Percentiles rank a stretch among this genome's conserved stretches.
These are phyloP conservation scores for Fundulus diaphanus DNA, from an alignment of 2,797 vertebrate genomes.

Conservation along the genomic window DNA sequence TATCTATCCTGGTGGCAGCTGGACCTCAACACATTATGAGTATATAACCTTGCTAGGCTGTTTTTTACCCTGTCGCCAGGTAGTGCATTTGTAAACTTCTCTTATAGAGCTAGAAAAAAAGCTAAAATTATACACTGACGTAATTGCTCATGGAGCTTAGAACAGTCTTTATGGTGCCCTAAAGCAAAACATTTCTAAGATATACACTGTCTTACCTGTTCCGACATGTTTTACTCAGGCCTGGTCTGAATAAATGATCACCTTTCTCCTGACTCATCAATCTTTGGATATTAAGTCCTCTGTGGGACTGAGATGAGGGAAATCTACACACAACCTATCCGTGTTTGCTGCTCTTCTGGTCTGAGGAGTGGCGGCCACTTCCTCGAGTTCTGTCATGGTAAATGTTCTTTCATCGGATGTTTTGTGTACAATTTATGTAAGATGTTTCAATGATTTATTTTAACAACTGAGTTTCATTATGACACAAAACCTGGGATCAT, in stretches of 20 bases:
- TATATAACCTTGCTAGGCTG: not conserved
- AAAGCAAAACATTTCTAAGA: no score
- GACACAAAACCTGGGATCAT: not conserved
- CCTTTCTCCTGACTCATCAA: no score
- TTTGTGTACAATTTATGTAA: not conserved
- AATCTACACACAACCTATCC: not conserved
- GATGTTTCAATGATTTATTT: not conserved
- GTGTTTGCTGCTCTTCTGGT: not conserved
- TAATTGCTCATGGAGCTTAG: no score
- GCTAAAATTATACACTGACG: no score
- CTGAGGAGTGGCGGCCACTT: not conserved
- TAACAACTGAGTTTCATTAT: no score
- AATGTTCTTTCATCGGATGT: not conserved
- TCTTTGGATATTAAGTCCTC: not conserved
- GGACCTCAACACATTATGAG: not conserved
- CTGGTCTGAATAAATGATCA: no score
- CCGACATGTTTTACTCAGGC: no score
- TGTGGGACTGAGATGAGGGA: not conserved
- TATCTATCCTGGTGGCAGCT: not conserved
- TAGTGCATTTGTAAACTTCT: not conserved
- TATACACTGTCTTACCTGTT: no score
- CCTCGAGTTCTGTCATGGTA: not conserved
- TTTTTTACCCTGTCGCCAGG: not conserved
- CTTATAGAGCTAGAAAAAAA: no score
- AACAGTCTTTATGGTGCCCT: no score